phyloP scores from a whole-genome alignment of 2,797 vertebrate species.

The Apogon talboti region DNA sequence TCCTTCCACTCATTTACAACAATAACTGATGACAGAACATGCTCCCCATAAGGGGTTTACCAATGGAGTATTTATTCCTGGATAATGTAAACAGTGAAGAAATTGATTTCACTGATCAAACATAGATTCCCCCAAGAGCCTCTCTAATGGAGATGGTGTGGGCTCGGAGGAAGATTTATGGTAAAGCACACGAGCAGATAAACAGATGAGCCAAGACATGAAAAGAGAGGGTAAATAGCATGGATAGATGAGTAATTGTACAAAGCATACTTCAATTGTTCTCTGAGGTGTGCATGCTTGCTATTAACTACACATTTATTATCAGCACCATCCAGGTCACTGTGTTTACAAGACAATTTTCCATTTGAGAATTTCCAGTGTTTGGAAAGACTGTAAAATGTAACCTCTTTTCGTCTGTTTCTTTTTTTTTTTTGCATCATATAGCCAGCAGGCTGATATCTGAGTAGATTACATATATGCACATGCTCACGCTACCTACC shows the following conservation, averaged over 20 bases:
- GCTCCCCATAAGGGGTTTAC: slow-evolving; percentile 22
- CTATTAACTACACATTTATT: no score
- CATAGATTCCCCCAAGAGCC: slow-evolving; percentile 35
- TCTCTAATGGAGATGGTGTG: slow-evolving; percentile 37
- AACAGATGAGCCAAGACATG: slow-evolving; percentile 23
- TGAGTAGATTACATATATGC: not conserved
- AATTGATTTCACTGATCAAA: slow-evolving; percentile 61
- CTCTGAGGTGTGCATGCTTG: no score
- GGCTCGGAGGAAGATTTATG: slow-evolving; percentile 33
- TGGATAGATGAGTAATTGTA: slow-evolving; percentile 29
- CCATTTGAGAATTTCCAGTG: slow-evolving; percentile 17
- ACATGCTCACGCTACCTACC: slow-evolving; percentile 76
- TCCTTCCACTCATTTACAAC: slow-evolving; percentile 19
- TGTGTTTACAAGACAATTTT: slow-evolving; percentile 11
- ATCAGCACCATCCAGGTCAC: no score
- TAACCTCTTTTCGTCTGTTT: slow-evolving; percentile 16
- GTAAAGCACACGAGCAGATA: slow-evolving; percentile 14
- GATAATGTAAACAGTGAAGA: slow-evolving; percentile 42
- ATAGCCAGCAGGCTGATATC: slow-evolving; percentile 16
- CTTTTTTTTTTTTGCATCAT: slow-evolving; percentile 30
- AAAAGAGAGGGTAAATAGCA: slow-evolving; percentile 9
- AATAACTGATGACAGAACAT: slow-evolving; percentile 30
- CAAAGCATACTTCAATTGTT: not conserved
- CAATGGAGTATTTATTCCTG: slow-evolving; percentile 29
- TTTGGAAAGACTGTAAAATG: slow-evolving; percentile 12